These are phyloP conservation scores for Hippopotamyrus pictus DNA, from an alignment of 2,797 vertebrate species.

Conservation along the genomic window DNA sequence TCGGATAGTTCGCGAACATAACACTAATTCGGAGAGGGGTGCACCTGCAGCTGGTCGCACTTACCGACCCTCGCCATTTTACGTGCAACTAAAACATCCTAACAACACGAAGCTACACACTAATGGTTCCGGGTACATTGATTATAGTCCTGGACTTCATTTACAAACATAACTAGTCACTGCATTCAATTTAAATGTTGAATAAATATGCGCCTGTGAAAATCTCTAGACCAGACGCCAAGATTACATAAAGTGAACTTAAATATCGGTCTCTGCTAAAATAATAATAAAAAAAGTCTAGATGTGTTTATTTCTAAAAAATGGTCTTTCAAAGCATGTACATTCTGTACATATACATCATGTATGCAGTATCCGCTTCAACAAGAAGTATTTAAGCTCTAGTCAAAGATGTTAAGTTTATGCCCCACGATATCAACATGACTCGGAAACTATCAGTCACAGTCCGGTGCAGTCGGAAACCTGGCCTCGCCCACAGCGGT, in stretches of 20 bases:
- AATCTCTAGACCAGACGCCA: neutral
- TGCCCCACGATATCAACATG: neutral
- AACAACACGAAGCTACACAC: neutral
- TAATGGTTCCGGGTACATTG: constrained; percentile 29
- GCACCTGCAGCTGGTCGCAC: constrained; percentile 11
- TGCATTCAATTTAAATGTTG: neutral
- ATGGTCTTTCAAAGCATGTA: neutral
- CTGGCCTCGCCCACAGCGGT: neutral
- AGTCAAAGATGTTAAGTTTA: neutral
- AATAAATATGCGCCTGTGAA: neutral
- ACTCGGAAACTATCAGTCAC: neutral
- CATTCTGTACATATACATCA: neutral
- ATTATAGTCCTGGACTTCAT: neutral
- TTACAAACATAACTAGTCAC: neutral
- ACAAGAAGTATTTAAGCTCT: neutral
- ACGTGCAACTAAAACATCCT: constrained; percentile 30
- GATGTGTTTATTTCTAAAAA: neutral
- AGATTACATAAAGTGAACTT: neutral
- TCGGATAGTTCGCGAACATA: neutral
- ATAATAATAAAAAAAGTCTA: neutral
- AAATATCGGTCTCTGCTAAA: neutral
- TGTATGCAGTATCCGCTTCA: neutral
- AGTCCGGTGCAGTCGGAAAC: neutral
- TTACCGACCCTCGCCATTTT: constrained; percentile 32
- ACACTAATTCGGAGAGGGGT: neutral